A percentile compares a stretch with the other conserved stretches of the same genome.
Evolutionary conservation across 2,797 vertebrate species (phyloP).

Genomic region (Cuculus canorus): DNA sequence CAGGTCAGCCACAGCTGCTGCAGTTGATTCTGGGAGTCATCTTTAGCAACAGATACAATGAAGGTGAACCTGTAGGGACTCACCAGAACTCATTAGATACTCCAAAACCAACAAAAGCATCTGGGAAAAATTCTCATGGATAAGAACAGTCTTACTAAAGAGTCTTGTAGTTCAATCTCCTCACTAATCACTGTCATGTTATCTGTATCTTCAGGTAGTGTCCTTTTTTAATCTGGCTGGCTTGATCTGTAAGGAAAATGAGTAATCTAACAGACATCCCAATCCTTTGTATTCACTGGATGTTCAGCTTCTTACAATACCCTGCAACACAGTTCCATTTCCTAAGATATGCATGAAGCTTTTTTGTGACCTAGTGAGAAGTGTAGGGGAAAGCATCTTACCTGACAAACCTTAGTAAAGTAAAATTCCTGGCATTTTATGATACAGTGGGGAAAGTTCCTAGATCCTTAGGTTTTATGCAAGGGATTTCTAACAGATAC

Average conservation of each 20-base stretch:
- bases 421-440: not conserved
- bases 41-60: not conserved
- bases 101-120: not conserved
- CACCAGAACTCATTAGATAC: not conserved
- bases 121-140: not conserved
- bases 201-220: not conserved
- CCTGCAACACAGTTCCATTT: not conserved
- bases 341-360: not conserved
- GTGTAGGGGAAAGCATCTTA: not conserved
- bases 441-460: not conserved
- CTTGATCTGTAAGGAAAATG: not conserved
- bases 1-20: not conserved
- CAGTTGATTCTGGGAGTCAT: not conserved
- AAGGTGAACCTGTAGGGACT: not conserved
- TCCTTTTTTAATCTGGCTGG: not conserved
- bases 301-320: not conserved
- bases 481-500: not conserved
- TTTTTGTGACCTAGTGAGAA: not conserved
- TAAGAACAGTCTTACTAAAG: not conserved
- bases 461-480: not conserved
- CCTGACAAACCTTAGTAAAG: not conserved
- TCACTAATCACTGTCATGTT: accelerated
- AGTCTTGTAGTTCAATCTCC: not conserved
- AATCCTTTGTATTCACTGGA: not conserved
- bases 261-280: not conserved